Evolutionary conservation across 1,140 invertebrate species (phyloP).

Genomic region (Ceratoteleas bidentatus): DNA sequence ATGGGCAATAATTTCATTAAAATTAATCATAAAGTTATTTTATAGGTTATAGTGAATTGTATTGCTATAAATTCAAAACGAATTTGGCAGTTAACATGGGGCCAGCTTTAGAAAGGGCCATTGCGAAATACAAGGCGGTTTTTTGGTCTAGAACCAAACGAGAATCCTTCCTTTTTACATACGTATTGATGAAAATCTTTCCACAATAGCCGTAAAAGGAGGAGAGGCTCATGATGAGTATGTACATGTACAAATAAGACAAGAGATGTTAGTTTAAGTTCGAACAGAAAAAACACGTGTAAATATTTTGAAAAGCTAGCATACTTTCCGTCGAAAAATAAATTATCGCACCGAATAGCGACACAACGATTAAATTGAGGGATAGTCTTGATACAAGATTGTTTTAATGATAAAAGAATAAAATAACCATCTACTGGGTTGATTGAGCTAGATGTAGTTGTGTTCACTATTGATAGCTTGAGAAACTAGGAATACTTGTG

Average conservation of each 20-base stretch:
- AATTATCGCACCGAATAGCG: neutral
- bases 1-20: too few species aligned
- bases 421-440: neutral
- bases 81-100: too few species aligned
- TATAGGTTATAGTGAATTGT: too few species aligned
- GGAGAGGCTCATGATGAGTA: slow-evolving; percentile 1
- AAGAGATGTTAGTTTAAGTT: neutral
- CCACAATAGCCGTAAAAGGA: neutral
- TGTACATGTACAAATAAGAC: neutral
- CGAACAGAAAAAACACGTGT: neutral
- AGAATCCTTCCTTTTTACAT: too few species aligned
- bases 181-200: neutral
- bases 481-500: neutral
- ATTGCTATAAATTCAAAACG: too few species aligned
- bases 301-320: too few species aligned
- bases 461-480: neutral
- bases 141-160: too few species aligned
- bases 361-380: neutral
- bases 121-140: too few species aligned
- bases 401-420: slow-evolving; percentile 1
- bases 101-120: too few species aligned
- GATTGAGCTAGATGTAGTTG: neutral
- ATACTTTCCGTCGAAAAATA: neutral
- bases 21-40: too few species aligned
- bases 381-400: neutral